Evolutionary conservation across 2,888 invertebrate genomes (phyloP), one percentile per base, ranked within the genome.

Genomic region (Scaptomyza polygonia): DNA sequence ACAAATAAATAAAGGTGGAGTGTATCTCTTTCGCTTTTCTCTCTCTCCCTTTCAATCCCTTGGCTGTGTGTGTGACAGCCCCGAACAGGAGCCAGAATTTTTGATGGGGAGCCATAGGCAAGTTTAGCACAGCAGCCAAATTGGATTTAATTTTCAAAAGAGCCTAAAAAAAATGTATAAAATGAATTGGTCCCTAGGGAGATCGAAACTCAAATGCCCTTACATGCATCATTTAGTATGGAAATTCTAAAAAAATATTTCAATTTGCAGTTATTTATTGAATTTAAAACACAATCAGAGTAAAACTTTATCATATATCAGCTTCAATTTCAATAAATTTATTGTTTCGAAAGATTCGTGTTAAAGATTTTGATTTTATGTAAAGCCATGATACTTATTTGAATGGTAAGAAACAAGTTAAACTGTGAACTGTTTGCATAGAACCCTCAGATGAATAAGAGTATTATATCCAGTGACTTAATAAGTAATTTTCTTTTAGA

Each of bases 111-210:
- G 87, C 82, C 85, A 55, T 16, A 21, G 61, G 87, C 84, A 21
- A 56, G 27, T 47, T 73, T 52, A 18, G 53, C 44, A 32, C 70
- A 52, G 76, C 80, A 84, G 78, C 68, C 72, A 72, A 84, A 84
- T 77, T 86, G 64, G 67, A 82, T 86, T 67, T 79, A 40, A 48
- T 59, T 72, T 73, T 72, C 43, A 67, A 71, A 76, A 61, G 48
- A 57, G 58, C 48, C 54, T 77, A 56, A 54, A 52, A 74, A 57
- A 64, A 27, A 62, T 36, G 49, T 36, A 49, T 62, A 34, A 71
- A 56, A 32, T 55, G 21, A 62, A 67, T n/a, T 57, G 53, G 30
- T 56, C 61, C 53, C 66, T 1, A 7, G 55, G 49, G 62, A 59
- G 9, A 0, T 12, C 34, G 49, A 56, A 27, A 0, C 36, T 30